Evolutionary conservation across 2,797 vertebrate species (phyloP), one percentile per base, ranked within the genome.

Genomic region (Diglossa cyanea): DNA sequence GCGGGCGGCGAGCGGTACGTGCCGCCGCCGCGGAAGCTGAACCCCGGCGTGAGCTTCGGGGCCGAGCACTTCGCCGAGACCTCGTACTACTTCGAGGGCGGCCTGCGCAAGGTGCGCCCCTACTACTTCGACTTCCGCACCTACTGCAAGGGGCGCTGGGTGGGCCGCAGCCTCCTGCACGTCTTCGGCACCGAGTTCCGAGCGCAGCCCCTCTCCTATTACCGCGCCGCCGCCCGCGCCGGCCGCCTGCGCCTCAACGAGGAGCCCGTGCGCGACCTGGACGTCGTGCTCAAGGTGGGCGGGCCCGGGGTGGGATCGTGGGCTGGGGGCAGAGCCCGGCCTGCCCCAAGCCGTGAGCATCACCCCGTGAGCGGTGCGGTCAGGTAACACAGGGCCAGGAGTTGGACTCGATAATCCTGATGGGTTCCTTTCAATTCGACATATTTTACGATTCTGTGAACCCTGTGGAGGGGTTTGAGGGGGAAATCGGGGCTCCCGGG

Each of bases 71-170:
- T 99, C 73, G 94, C 97, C 25, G 99, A 99, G 98, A 99, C 99
- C 13, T 98, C 98, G 13, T 99, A 99, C 92, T 99, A 99, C 96
- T 98, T 99, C 79, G 99, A 99, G 87, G 97, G 97, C 2, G 99
- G 99, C 4, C 98, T 99, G 70, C 98, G 99, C 58, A 99, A 99
- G 97, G 99, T 99, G 65, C 93, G 92, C 7, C 99, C 99, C 0
- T 99, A 99, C 95, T 99, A 98, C 93, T 99, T 98, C 82, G 99
- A 99, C 68, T 99, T 99, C 88, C 98, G 97, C 81, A 99, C 99
- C 5, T 99, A 99, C 96, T 99, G 99, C 93, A 99, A 99, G 96
- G 99, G 99, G 16, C 99, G 99, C 45, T 99, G 99, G 99, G 95
- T 99, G 55, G 99, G 99, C 50, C 99, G 97, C 96, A 99, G 95